phyloP scores from a whole-genome alignment of 2,888 invertebrate genomes.

The Hermodice carunculata region DNA sequence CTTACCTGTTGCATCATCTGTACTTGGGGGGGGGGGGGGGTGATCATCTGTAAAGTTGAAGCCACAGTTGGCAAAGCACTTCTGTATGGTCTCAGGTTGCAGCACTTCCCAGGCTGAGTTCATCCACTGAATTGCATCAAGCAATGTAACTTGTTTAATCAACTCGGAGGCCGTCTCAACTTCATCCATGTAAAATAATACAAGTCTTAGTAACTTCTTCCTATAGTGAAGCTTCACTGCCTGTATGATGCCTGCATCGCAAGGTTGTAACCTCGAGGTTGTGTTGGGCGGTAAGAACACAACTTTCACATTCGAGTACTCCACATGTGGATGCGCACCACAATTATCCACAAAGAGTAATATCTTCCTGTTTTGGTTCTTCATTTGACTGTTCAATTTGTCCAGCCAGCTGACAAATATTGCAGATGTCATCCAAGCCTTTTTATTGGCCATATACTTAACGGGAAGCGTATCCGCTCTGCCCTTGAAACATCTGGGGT shows the following conservation, averaged over 20 bases:
- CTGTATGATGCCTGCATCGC: background rate
- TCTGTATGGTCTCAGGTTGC: background rate
- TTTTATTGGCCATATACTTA: background rate
- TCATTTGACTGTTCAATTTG: background rate
- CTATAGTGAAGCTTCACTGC: background rate
- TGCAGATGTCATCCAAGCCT: slow-evolving; percentile 1
- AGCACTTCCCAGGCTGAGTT: background rate
- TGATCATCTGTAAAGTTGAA: too few species aligned
- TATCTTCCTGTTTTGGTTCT: background rate
- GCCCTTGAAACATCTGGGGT: too few species aligned
- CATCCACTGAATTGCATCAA: background rate
- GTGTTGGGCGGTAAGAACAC: background rate
- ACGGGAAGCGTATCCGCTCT: too few species aligned
- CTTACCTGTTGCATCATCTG: too few species aligned
- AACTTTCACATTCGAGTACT: background rate
- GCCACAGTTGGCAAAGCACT: background rate
- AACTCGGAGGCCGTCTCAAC: background rate
- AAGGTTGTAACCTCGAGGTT: background rate
- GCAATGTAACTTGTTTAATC: background rate
- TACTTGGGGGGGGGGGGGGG: too few species aligned
- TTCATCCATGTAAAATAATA: background rate
- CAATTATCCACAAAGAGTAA: background rate
- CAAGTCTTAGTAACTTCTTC: background rate
- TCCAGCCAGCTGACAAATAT: background rate
- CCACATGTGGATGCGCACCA: background rate